Evolutionary conservation across 2,888 invertebrate genomes (phyloP).

Genomic region (Caenorhabditis afra): DNA sequence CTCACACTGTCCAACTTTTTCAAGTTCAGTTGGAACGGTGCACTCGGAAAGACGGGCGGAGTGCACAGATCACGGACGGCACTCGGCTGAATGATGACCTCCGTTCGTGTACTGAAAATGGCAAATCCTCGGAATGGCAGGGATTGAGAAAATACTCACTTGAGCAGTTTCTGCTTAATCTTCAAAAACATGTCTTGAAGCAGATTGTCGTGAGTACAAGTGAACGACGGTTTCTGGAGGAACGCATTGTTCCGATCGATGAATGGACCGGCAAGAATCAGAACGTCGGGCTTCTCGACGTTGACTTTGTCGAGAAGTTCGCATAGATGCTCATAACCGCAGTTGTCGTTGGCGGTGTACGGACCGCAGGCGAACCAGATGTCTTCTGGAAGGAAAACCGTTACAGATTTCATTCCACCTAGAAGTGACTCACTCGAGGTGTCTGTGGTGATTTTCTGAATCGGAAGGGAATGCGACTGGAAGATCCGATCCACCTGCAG

Average conservation of each 20-base stretch:
- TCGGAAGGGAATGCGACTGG: constrained; percentile 8
- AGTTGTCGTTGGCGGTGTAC: constrained; percentile 55
- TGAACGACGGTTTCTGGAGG: constrained; percentile 28
- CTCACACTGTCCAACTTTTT: constrained; percentile 21
- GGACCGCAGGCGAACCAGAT: constrained; percentile 64
- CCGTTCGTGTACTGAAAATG: constrained; percentile 47
- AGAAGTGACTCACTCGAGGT: neutral
- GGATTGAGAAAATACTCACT: constrained; percentile 27
- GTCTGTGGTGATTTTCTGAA: constrained; percentile 18
- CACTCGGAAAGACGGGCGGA: constrained; percentile 51
- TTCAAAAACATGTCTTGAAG: constrained; percentile 45
- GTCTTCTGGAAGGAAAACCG: constrained; percentile 33
- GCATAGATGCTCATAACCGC: constrained; percentile 59
- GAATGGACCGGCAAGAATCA: constrained; percentile 64
- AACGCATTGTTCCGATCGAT: constrained; percentile 58
- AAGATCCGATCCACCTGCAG: constrained; percentile 51
- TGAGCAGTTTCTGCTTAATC: constrained; percentile 43
- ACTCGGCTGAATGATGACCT: constrained; percentile 61
- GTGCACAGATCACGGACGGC: constrained; percentile 31
- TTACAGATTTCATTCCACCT: too few species aligned
- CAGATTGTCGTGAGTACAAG: constrained; percentile 23
- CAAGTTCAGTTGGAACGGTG: constrained; percentile 26
- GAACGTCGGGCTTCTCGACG: constrained; percentile 41
- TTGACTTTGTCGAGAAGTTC: constrained; percentile 57
- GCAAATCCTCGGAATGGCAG: neutral